Percentiles rank a stretch among this genome's conserved stretches.
Conservation (phyloP, 2,113 vertebrate species). For the Chamaea fasciata region DNA sequence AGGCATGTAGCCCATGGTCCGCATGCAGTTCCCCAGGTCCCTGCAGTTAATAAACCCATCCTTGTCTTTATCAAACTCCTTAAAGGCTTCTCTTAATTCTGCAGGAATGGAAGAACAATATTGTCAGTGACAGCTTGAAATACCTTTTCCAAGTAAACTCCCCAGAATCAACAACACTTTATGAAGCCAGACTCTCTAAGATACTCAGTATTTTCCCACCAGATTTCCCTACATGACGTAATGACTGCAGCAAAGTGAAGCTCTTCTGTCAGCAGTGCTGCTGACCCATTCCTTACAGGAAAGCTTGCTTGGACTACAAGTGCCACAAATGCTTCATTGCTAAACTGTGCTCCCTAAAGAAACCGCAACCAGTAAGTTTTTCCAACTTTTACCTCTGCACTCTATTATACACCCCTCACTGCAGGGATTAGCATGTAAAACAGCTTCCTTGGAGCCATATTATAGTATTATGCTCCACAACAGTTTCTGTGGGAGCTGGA, state of each 20-base stretch:
- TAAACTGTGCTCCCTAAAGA: not conserved
- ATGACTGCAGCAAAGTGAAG: not conserved
- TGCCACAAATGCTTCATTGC: not conserved
- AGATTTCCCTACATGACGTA: not conserved
- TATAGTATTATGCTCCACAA: not conserved
- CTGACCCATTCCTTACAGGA: not conserved
- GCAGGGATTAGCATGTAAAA: not conserved
- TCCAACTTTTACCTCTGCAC: not conserved
- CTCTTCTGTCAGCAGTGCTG: not conserved
- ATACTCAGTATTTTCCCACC: not conserved
- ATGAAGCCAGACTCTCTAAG: not conserved
- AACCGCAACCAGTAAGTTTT: not conserved
- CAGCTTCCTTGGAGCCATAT: not conserved
- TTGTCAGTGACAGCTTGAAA: not conserved
- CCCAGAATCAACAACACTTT: not conserved
- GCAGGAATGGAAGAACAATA: not conserved
- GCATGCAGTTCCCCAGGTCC: conserved; percentile 98
- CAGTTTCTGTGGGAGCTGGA: not conserved
- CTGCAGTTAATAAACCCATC: conserved; percentile 97
- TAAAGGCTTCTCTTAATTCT: conserved; percentile 95
- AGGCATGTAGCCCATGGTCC: conserved; percentile 99
- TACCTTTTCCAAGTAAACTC: not conserved
- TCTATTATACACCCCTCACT: not conserved
- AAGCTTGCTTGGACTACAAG: not conserved
- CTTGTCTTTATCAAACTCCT: conserved; percentile 96